Base-by-base conservation (phyloP, 2,797 vertebrate species). In the Sebastes wilsoni region DNA sequence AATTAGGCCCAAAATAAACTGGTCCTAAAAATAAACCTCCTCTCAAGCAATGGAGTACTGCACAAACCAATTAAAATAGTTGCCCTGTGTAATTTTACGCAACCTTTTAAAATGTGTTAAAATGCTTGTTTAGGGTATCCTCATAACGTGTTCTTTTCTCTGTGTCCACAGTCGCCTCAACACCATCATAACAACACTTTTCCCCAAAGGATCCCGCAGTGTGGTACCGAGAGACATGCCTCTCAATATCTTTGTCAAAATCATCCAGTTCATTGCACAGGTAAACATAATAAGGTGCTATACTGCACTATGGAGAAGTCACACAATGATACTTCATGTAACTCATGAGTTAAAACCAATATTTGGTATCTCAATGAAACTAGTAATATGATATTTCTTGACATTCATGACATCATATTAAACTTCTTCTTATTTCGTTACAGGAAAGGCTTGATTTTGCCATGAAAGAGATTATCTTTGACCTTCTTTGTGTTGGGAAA, bases 231-330 rank as follows among this genome's bases (percentile, higher is more conserved):
- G 98, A 92, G 98, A 99, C 88, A 99, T 98, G 97, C 98, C 98
- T 38, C 97, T 99, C 54, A 99, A 99, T 83, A 99, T 99, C 92
- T 99, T 99, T 80, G 98, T 99, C 89, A 99, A 99, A 93, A 99
- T 99, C 87, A 99, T 99, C 92, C 98, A 99, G 92, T 99, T 99
- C 93, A 99, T 99, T 88, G 98, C 98, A 87, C 98, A 99, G 97
- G 98, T 99, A 79, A 90, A 71, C 4, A 61, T 64, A 64, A 4
- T 3, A 1, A 56, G 52, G 3, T n/a, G 4, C 18, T 27, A 9
- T 4, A 36, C 28, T 75, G 11, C 32, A 75, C 8, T n/a, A 30
- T 13, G 22, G 11, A 46, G 22, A 66, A 30, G 52, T 42, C 25
- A 64, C 38, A 72, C 13, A 16, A 66, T 55, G 1, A 18, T 18